phyloP scores from a whole-genome alignment of 2,888 invertebrate genomes.

The Caradrina clavipalpis region DNA sequence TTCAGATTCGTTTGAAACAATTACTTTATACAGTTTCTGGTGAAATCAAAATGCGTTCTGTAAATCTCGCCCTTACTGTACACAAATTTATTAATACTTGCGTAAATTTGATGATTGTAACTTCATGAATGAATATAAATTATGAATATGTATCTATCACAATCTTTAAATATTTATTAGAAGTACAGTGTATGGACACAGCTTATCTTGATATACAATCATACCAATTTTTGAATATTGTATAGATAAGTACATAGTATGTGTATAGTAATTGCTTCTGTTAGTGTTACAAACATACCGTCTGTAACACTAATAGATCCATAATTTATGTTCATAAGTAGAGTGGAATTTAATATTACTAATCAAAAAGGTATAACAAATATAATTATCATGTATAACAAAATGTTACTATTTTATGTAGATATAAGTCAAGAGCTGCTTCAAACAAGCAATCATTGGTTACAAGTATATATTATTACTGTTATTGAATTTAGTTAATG shows the following conservation, averaged over 20 bases:
- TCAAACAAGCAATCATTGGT: conserved; percentile 7
- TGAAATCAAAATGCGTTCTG: too few relatives aligned
- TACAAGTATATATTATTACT: neutral
- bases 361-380: too few relatives aligned
- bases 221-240: conserved; percentile 38
- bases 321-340: conserved; percentile 1
- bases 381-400: neutral
- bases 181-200: conserved; percentile 32
- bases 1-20: too few relatives aligned
- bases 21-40: too few relatives aligned
- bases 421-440: neutral
- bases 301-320: neutral
- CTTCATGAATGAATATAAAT: neutral
- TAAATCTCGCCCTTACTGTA: too few relatives aligned
- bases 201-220: conserved; percentile 24
- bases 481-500: conserved; percentile 31
- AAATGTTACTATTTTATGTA: conserved; percentile 20
- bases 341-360: conserved; percentile 18
- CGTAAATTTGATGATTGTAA: neutral
- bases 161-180: conserved; percentile 18
- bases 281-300: too few relatives aligned
- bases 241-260: conserved; percentile 16
- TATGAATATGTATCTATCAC: conserved; percentile 13
- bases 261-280: conserved; percentile 15
- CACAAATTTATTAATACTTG: too few relatives aligned